A percentile compares a stretch with the other conserved stretches of the same genome.
phyloP scores from a whole-genome alignment of 2,888 invertebrate species.

The Coleophora deauratella region DNA sequence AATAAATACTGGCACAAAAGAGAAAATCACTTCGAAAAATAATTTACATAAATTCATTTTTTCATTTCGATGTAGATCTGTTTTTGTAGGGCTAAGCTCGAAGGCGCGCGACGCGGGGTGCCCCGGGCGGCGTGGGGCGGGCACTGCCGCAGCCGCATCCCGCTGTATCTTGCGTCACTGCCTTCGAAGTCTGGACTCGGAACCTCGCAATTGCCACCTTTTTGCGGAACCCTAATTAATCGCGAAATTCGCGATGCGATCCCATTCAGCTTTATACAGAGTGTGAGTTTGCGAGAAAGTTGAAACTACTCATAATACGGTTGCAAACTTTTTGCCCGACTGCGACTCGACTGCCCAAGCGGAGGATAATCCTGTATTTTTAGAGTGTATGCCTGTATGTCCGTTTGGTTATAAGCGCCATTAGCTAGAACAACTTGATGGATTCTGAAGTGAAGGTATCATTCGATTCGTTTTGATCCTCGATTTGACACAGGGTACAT shows the following conservation, averaged over 20 bases:
- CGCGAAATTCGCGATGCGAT: conserved; percentile 48
- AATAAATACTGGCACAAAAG: neutral
- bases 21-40: conserved; percentile 1
- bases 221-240: conserved; percentile 68
- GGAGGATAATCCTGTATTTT: too few species aligned
- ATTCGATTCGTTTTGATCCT: too few species aligned
- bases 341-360: too few species aligned
- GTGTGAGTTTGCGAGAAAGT: too few species aligned
- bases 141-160: conserved; percentile 39
- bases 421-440: too few species aligned
- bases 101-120: conserved; percentile 1
- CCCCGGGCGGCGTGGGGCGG: conserved; percentile 6
- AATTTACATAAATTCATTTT: neutral
- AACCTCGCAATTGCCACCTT: conserved; percentile 53
- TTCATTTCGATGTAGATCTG: neutral
- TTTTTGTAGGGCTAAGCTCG: neutral
- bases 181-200: conserved; percentile 23
- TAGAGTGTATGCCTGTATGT: too few species aligned
- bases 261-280: neutral
- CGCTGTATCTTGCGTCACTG: conserved; percentile 61
- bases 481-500: too few species aligned
- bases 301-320: too few species aligned
- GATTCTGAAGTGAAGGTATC: too few species aligned
- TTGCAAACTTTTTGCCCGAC: too few species aligned
- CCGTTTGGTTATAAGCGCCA: too few species aligned